These are phyloP conservation scores for Diuraphis noxia DNA, from an alignment of 1,140 invertebrate genomes.

Conservation along the genomic window DNA sequence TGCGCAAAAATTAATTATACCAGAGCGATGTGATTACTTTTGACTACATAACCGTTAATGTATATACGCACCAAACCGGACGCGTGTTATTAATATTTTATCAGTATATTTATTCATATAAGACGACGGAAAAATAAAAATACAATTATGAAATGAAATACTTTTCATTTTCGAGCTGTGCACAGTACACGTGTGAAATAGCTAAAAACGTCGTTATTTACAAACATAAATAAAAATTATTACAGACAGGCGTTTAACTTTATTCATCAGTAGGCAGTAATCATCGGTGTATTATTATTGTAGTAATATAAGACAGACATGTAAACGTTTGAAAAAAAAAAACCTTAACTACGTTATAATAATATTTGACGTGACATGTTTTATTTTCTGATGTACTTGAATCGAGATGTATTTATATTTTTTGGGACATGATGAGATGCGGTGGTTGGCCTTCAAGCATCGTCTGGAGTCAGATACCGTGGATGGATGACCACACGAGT, in stretches of 20 bases:
- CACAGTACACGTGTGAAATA: neutral
- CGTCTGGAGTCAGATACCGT: too few species aligned
- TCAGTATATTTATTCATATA: neutral
- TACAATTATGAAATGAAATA: neutral
- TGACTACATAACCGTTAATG: neutral
- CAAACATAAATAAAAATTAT: neutral
- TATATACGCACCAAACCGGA: neutral
- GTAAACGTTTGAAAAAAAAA: neutral
- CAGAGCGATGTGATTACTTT: neutral
- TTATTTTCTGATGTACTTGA: neutral
- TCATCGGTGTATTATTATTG: neutral
- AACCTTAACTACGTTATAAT: neutral
- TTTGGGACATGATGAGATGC: too few species aligned
- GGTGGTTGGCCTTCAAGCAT: too few species aligned
- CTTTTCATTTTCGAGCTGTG: neutral
- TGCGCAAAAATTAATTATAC: neutral
- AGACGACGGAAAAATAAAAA: neutral
- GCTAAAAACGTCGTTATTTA: neutral
- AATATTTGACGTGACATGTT: neutral
- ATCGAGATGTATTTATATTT: too few species aligned
- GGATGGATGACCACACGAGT: too few species aligned
- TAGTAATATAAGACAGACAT: neutral
- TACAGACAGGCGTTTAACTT: neutral
- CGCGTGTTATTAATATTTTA: neutral
- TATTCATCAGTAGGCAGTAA: neutral